phyloP scores from a whole-genome alignment of 2,888 invertebrate species.

The Lepidocyrtinus sp. region DNA sequence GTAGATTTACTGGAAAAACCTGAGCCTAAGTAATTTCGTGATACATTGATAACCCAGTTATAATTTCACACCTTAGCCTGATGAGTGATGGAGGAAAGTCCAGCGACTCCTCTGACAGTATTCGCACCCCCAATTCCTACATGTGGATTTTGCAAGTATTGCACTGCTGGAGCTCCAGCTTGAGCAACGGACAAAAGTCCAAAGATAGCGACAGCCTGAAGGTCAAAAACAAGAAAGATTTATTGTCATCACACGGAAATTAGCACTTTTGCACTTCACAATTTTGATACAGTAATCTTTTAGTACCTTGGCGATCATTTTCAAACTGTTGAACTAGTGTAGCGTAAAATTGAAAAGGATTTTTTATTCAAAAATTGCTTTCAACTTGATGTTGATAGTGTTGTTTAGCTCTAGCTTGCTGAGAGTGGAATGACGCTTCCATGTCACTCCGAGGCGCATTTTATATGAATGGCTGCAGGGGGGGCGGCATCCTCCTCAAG shows the following conservation, averaged over 20 bases:
- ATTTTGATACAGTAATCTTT: background rate
- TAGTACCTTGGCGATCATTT: conserved; percentile 36
- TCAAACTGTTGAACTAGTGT: background rate
- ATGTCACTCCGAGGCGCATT: conserved; percentile 27
- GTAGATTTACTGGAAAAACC: too few relatives aligned
- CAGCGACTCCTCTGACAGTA: conserved; percentile 61
- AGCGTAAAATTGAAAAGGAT: background rate
- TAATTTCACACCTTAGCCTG: conserved; percentile 58
- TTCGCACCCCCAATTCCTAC: conserved; percentile 59
- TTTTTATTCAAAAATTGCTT: background rate
- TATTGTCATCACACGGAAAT: background rate
- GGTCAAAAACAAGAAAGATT: background rate
- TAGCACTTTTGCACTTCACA: background rate
- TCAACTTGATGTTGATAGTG: too few relatives aligned
- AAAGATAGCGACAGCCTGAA: conserved; percentile 58
- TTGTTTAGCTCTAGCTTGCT: too few relatives aligned
- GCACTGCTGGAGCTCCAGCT: conserved; percentile 52
- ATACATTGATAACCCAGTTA: too few relatives aligned
- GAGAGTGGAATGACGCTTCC: conserved; percentile 40
- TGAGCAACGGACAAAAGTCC: conserved; percentile 51
- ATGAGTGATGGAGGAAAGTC: conserved; percentile 57
- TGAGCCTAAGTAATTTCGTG: too few relatives aligned
- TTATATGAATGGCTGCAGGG: conserved; percentile 43
- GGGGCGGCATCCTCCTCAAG: conserved; percentile 44
- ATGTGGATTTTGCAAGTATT: conserved; percentile 40